phyloP scores from a whole-genome alignment of 1,140 invertebrate genomes.

The Melitaea cinxia region DNA sequence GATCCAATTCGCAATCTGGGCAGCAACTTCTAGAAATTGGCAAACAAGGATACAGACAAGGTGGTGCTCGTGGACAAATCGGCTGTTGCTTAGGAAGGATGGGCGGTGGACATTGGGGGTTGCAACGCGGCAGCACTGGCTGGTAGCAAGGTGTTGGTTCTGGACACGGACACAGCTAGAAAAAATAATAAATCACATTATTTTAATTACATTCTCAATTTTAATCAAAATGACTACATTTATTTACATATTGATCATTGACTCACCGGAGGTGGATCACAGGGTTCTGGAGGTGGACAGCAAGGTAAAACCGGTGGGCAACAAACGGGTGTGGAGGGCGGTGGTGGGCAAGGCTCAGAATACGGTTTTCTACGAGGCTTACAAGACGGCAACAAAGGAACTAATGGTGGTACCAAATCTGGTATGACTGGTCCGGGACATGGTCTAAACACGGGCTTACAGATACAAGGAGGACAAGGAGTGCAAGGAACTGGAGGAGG shows the following conservation, averaged over 20 bases:
- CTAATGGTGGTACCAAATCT: constrained; percentile 63
- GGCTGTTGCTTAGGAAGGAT: constrained; percentile 68
- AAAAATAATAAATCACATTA: constrained; percentile 15
- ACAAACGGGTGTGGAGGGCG: constrained; percentile 60
- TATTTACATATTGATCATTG: neutral
- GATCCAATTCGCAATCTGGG: constrained; percentile 61
- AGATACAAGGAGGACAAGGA: constrained; percentile 66
- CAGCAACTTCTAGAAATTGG: constrained; percentile 59
- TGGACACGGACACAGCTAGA: constrained; percentile 60
- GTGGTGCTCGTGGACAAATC: constrained; percentile 66
- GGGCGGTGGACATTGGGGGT: constrained; percentile 70
- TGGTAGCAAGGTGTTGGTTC: constrained; percentile 65
- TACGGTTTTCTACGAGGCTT: constrained; percentile 57
- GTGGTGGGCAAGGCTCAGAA: constrained; percentile 52
- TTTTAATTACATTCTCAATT: neutral
- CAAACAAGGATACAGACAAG: constrained; percentile 55
- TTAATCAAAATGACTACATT: neutral
- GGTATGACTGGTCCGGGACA: constrained; percentile 65
- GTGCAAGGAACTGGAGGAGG: constrained; percentile 67
- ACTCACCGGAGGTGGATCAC: constrained; percentile 69
- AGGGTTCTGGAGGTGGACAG: constrained; percentile 69
- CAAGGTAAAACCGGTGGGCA: constrained; percentile 68
- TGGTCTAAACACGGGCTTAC: constrained; percentile 54
- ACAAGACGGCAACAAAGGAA: constrained; percentile 61
- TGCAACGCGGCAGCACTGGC: constrained; percentile 68